Conservation (phyloP, 2,113 vertebrate genomes). For the Pica pica region DNA sequence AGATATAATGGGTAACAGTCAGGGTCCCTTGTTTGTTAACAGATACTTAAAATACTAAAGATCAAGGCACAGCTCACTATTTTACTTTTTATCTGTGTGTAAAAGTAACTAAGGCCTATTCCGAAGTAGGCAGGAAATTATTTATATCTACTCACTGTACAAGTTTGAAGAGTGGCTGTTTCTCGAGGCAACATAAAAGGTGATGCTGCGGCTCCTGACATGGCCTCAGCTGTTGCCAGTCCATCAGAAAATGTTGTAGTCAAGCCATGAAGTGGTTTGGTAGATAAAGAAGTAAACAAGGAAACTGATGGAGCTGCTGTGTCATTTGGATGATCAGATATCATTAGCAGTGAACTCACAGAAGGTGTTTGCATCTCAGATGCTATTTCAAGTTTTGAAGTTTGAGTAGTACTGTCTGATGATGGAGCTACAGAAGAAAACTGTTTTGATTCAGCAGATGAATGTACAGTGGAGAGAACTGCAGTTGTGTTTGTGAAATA, state of each 20-base stretch:
- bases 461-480: not conserved
- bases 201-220: not conserved
- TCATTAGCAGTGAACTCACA: not conserved
- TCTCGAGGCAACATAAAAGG: not conserved
- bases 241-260: slow-evolving; percentile 15
- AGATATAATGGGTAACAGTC: not conserved
- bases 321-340: not conserved
- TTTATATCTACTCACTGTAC: slow-evolving; percentile 66
- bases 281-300: not conserved
- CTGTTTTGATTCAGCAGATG: not conserved
- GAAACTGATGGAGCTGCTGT: not conserved
- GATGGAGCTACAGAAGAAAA: not conserved
- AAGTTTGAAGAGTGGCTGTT: slow-evolving; percentile 30
- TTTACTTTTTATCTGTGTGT: not conserved
- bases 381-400: not conserved
- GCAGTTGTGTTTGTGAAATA: not conserved
- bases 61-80: not conserved
- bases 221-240: not conserved
- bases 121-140: not conserved
- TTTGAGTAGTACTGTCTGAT: not conserved
- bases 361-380: not conserved
- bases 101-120: not conserved
- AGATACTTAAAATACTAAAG: not conserved
- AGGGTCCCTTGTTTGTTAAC: not conserved
- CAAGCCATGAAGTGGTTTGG: not conserved